A percentile compares a stretch with the other conserved stretches of the same genome.
phyloP scores from a whole-genome alignment of 64 coral and sea anemone genomes.

The Montipora foliosa region DNA sequence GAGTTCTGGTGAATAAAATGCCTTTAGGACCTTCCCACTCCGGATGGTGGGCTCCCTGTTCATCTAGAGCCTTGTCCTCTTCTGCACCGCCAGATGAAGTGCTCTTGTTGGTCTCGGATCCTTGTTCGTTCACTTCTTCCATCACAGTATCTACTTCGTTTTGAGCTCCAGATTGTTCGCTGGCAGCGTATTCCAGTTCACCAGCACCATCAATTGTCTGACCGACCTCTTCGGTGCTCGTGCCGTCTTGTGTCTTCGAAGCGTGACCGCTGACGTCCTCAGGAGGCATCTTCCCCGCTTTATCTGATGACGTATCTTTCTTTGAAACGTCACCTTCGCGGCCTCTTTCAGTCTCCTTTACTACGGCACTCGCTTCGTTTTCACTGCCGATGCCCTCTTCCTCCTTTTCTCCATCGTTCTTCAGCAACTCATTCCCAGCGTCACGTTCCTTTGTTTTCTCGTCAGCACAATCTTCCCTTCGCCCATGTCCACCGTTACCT shows the following conservation, averaged over 20 bases:
- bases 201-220: background rate
- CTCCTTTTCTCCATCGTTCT: background rate
- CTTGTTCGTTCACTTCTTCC: background rate
- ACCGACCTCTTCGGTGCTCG: background rate
- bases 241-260: background rate
- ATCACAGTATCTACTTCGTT: background rate
- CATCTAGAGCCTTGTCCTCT: background rate
- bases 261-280: background rate
- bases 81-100: background rate
- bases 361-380: background rate
- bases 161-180: background rate
- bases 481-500: background rate
- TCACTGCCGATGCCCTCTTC: background rate
- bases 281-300: background rate
- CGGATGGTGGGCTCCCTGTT: background rate
- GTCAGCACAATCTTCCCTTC: background rate
- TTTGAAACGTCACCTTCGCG: background rate
- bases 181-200: background rate
- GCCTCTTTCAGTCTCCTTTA: background rate
- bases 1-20: slow-evolving; percentile 84
- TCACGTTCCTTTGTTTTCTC: background rate
- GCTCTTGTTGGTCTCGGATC: background rate
- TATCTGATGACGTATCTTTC: background rate
- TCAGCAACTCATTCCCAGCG: background rate
- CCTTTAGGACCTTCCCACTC: slow-evolving; percentile 68